Base-by-base conservation (phyloP, 2,888 invertebrate genomes). In the Coremacera marginata region DNA sequence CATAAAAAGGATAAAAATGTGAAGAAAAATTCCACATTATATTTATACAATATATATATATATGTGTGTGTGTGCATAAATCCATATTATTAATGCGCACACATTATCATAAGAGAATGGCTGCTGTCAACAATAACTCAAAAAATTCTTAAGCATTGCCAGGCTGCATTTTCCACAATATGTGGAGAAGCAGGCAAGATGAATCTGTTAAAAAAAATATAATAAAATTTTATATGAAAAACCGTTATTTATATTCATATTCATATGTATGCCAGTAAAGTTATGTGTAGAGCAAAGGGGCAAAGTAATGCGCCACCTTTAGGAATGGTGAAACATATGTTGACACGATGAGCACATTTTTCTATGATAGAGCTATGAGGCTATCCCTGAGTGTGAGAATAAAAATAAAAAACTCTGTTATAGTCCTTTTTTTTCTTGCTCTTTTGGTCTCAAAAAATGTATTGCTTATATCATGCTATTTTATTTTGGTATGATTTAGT, bases 31-130 rank as follows among this genome's bases (percentile, higher is more conserved):
- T 11, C 1, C 5, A 60, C 14, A 60, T 44, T 44, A 1, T 44
- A 11, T 14, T 44, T 11, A 44, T 44, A 14, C 11, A 63, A 63
- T 63, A 67, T 60, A n/a, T 67, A 16, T 25, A 37, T 49, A 25
- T 31, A 55, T 7, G 31, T 79, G 51, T 34, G 37, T 55, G 60
- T 34, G 22, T 49, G 37, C 62, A 81, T 81, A 82, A 82, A 81
- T 81, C 79, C 76, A 79, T 72, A 79, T 80, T 82, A 82, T 82
- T 81, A 81, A 82, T 81, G 80, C 80, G 79, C 62, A n/a, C 79
- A 80, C 78, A 80, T 80, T 80, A 81, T 77, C 79, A 78, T 79
- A 78, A 78, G 77, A 77, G 77, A 80, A 80, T 79, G 79, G 76
- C 74, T 79, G 78, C 76, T 81, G 80, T 79, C 80, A 77, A 68